Evolutionary conservation across 2,888 invertebrate species (phyloP).

Genomic region (Chirona hameri): DNA sequence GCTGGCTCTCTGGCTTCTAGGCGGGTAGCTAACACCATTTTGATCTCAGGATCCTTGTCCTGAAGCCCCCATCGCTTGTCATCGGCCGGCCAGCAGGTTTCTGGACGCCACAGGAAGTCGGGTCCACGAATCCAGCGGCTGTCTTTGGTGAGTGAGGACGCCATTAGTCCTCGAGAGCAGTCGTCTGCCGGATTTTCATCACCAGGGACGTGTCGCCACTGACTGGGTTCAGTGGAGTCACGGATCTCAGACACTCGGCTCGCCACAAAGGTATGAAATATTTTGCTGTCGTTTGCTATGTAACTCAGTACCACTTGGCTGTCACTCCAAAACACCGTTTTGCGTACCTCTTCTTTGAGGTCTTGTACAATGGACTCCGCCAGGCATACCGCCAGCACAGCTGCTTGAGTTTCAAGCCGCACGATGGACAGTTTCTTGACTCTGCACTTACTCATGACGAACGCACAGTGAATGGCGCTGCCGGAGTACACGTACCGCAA

Average conservation of each 20-base stretch:
- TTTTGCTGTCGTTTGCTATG: constrained; percentile 9
- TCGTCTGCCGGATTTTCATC: background rate
- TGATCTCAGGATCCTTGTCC: background rate
- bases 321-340: constrained; percentile 3
- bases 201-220: background rate
- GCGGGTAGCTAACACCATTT: background rate
- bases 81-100: background rate
- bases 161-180: background rate
- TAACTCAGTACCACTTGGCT: background rate
- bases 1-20: background rate
- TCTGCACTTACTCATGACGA: background rate
- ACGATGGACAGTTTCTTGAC: background rate
- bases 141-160: background rate
- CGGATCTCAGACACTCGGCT: constrained; percentile 27
- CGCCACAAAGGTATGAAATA: constrained; percentile 25
- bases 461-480: background rate
- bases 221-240: background rate
- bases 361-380: background rate
- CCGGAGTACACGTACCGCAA: background rate
- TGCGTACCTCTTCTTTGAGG: background rate
- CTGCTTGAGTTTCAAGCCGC: background rate
- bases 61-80: background rate
- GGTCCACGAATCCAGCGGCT: background rate
- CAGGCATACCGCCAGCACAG: background rate
- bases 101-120: background rate